Evolutionary conservation across 1,140 invertebrate genomes (phyloP).

Genomic region (Pantala flavescens): DNA sequence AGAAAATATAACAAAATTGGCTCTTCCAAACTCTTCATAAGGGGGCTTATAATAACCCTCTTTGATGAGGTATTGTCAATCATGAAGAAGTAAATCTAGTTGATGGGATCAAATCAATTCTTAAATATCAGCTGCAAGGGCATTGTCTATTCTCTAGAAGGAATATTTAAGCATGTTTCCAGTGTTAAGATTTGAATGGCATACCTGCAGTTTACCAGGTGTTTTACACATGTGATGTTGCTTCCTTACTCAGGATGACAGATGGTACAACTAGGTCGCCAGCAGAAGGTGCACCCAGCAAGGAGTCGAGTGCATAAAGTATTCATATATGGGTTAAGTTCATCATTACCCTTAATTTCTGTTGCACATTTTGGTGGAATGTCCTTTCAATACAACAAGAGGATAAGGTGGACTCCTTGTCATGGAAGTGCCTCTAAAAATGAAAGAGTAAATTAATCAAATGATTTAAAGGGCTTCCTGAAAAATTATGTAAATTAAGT

Average conservation of each 20-base stretch:
- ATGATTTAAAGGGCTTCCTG: background rate
- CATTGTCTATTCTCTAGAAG: too few species aligned
- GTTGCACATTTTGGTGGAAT: background rate
- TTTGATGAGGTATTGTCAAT: too few species aligned
- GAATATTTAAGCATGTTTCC: too few species aligned
- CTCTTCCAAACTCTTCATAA: too few species aligned
- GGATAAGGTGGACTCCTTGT: background rate
- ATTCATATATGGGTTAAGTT: background rate
- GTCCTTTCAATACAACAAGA: background rate
- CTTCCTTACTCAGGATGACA: background rate
- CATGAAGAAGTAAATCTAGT: too few species aligned
- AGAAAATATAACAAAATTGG: too few species aligned
- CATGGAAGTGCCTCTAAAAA: background rate
- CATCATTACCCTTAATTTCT: background rate
- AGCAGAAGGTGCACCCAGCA: background rate
- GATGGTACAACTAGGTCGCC: background rate
- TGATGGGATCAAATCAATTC: too few species aligned
- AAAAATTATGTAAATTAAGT: background rate
- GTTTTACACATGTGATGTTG: too few species aligned
- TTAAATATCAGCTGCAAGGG: too few species aligned
- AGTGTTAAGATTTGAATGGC: too few species aligned
- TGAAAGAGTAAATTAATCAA: background rate
- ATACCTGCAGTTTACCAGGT: too few species aligned
- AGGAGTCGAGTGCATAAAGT: background rate
- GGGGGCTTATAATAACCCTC: too few species aligned